Evolutionary conservation across 2,888 invertebrate species (phyloP), one percentile per base, ranked within the genome.

Genomic region (Leptinotarsa juncta): DNA sequence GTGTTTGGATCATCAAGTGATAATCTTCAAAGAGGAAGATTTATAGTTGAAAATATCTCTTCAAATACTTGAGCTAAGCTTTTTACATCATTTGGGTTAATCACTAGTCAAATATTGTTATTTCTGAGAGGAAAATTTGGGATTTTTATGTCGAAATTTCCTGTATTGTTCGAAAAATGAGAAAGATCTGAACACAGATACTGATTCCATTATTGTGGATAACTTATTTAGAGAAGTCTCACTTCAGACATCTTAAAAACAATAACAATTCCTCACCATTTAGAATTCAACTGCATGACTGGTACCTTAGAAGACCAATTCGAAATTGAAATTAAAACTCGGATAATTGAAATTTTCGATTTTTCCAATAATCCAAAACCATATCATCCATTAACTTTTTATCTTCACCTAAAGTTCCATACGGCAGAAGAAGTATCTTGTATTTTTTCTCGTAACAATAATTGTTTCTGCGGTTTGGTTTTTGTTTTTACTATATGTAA

Each of bases 391-490:
- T 62, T 62, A 62, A 62, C 62, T 62, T 62, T 62, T 62, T 62
- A 10, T 62, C 62, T 20, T 16, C 26, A 10, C 7, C 20, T 20
- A 18, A 57, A 57, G 14, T 23, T 57, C 51, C 62, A 62, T 32
- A 42, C n/a, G 26, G n/a, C n/a, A 15, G n/a, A 62, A 32, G 32
- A 26, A 62, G n/a, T 32, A 18, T 62, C 32, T n/a, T 62, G 62
- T 49, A 69, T 69, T 57, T 57, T 69, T 57, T 32, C 32, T 18
- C 16, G 57, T 42, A 20, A 20, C 57, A 18, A 60, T 71, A 71
- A 71, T 71, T 67, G 71, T 66, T 71, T 71, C 42, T 71, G 71
- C 71, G 71, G 71, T 71, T 66, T 32, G 23, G 26, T 66, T 66
- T 55, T 49, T 71, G 20, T 68, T 68, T 51, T 32, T n/a, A 49